These are phyloP conservation scores for Clarias macrocephalus DNA, from an alignment of 2,113 vertebrate species.

Conservation along the genomic window DNA sequence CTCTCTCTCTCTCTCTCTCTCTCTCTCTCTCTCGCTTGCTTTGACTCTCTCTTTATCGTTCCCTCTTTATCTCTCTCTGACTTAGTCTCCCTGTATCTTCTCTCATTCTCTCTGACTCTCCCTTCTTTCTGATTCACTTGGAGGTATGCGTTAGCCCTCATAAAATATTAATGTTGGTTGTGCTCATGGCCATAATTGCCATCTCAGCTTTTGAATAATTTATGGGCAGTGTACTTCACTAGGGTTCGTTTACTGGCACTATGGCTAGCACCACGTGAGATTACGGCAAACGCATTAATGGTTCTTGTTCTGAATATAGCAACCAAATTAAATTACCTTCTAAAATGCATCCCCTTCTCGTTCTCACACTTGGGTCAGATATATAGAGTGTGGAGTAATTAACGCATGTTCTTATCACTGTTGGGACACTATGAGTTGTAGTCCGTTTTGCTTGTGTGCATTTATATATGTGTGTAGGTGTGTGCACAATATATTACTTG, in stretches of 20 bases:
- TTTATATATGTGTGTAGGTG: conserved; percentile 45
- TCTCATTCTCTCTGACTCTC: conserved; percentile 38
- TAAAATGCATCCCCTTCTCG: conserved; percentile 25
- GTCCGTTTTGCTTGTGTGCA: background rate
- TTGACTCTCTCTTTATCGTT: conserved; percentile 15
- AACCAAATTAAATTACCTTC: conserved; percentile 57
- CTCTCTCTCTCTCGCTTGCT: conserved; percentile 14
- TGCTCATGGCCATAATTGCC: conserved; percentile 95
- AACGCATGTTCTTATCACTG: background rate
- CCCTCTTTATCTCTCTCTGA: background rate
- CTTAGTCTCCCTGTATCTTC: conserved; percentile 13
- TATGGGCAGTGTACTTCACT: conserved; percentile 86
- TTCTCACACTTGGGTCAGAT: background rate
- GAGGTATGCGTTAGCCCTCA: conserved; percentile 62
- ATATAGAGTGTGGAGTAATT: background rate
- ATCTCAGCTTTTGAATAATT: conserved; percentile 95
- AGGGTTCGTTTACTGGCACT: conserved; percentile 92
- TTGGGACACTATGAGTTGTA: background rate
- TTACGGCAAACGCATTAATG: conserved; percentile 57
- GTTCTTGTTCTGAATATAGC: conserved; percentile 57
- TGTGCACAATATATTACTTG: conserved; percentile 50
- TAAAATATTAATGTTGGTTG: conserved; percentile 80
- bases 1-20: conserved; percentile 14
- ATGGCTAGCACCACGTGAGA: conserved; percentile 75
- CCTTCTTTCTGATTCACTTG: conserved; percentile 57